Base-by-base conservation (phyloP, 2,888 invertebrate species). In the Phania funesta region DNA sequence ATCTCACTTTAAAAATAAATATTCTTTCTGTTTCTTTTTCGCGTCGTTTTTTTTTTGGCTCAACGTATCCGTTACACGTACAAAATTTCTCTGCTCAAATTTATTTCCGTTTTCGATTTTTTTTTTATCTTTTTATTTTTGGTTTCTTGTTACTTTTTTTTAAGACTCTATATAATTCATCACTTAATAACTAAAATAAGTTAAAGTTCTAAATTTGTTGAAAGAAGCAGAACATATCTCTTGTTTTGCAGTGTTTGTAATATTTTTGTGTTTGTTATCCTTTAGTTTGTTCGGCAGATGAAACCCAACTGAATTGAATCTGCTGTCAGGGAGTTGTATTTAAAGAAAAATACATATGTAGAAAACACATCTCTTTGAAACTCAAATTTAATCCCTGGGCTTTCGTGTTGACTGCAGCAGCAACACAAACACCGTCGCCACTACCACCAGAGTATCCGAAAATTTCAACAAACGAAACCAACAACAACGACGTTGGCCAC, bases 291-390 rank as follows among this genome's bases (percentile, higher is more conserved):
- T 86, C 84, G 87, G 83, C 87, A 88, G 89, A 89, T 88, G 87
- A 88, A 88, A 86, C 86, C 86, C 87, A 86, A 89, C 86, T 89
- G 88, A 87, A 84, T 85, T 85, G 87, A 87, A 87, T 87, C 85
- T 86, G 86, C 87, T 87, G 87, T 87, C 86, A 86, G 86, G 87
- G 85, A 88, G 87, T 90, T 86, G 87, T 90, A 89, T 90, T 89
- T 90, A 90, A 89, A 90, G 89, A 87, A 85, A 85, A 81, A 46
- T 78, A 65, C 74, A n/a, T 52, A 8, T 24, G 46, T 62, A 3
- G 29, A 54, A 32, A 62, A 50, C 6, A 68, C 71, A 79, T 79
- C 78, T 79, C 78, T 79, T 70, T 52, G 3, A 46, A 62, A 52
- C 46, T 56, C 54, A 70, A 71, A 67, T 81, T 80, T 82, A 84